Conservation (phyloP, 2,113 vertebrate species). For the Podiceps cristatus region DNA sequence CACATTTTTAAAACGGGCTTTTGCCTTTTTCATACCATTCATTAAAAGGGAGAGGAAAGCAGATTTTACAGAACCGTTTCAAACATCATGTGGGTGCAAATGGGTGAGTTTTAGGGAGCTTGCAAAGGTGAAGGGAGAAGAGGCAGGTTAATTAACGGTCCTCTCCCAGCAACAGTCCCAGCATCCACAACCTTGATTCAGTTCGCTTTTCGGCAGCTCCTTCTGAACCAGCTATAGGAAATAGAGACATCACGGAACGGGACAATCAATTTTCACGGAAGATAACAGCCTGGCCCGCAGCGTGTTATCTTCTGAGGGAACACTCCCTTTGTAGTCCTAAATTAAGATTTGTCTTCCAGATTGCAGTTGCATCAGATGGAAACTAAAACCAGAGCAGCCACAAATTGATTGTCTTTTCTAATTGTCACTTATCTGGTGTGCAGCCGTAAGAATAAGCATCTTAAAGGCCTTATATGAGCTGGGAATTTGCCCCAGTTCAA, state of each 20-base stretch:
- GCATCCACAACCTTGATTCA: not conserved
- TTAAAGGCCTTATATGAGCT: not conserved
- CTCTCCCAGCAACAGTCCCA: not conserved
- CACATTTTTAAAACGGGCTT: not conserved
- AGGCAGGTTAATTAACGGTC: not conserved
- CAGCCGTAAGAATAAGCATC: not conserved
- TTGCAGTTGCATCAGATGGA: constrained; percentile 7
- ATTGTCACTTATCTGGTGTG: not conserved
- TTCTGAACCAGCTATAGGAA: not conserved
- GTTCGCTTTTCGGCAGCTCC: not conserved
- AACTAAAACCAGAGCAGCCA: not conserved
- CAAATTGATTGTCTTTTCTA: not conserved
- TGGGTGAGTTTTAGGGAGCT: not conserved
- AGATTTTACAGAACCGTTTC: not conserved
- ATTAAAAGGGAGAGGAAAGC: not conserved
- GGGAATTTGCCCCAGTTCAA: not conserved
- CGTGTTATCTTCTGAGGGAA: not conserved
- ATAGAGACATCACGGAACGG: not conserved
- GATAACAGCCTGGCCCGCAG: not conserved
- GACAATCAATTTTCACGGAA: not conserved
- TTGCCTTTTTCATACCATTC: not conserved
- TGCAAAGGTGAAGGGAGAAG: not conserved
- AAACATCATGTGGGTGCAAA: rapidly evolving
- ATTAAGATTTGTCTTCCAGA: constrained; percentile 5
- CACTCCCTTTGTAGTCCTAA: constrained; percentile 9